Evolutionary conservation across 2,888 invertebrate genomes (phyloP), one percentile per base, ranked within the genome.

Genomic region (Nudaria mundana): DNA sequence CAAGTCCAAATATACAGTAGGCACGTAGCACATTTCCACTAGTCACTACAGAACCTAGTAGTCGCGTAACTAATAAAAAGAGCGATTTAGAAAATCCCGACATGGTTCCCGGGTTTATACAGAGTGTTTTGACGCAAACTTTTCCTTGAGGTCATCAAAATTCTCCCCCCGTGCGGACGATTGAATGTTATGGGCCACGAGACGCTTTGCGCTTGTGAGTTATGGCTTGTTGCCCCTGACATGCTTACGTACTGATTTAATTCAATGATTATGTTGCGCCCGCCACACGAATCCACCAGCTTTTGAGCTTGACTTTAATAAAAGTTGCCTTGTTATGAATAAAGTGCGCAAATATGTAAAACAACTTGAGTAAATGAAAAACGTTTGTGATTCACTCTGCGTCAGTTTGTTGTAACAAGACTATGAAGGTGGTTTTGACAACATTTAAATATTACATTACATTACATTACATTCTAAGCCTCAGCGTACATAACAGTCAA

Each of bases 171-270:
- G 85, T 74, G 58, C 79, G 73, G 75, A 78, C 86, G 85, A 86
- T 85, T 85, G 85, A 86, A 86, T 85, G 85, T 84, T 85, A 84
- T 82, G 81, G 78, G 76, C 81, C 80, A 76, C 74, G 78, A 79
- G 82, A 76, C 76, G 77, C 76, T 77, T 81, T 79, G 76, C 71
- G 74, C 76, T 76, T 74, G 71, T 77, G 74, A 84, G 72, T 83
- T 85, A 84, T 81, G 67, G 73, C 66, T 76, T 74, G 75, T 75
- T 78, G 70, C 71, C 69, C 68, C 75, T 72, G 73, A 76, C 80
- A 72, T 77, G 74, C 76, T 75, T 68, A 70, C 74, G 69, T 73
- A 71, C 76, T 72, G 76, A 76, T 80, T 79, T 77, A 77, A 78
- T 76, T 77, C 71, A 77, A 79, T 77, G 73, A 76, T 71, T 64